Evolutionary conservation across 2,888 invertebrate genomes (phyloP).

Genomic region (Andrena trimmerana): DNA sequence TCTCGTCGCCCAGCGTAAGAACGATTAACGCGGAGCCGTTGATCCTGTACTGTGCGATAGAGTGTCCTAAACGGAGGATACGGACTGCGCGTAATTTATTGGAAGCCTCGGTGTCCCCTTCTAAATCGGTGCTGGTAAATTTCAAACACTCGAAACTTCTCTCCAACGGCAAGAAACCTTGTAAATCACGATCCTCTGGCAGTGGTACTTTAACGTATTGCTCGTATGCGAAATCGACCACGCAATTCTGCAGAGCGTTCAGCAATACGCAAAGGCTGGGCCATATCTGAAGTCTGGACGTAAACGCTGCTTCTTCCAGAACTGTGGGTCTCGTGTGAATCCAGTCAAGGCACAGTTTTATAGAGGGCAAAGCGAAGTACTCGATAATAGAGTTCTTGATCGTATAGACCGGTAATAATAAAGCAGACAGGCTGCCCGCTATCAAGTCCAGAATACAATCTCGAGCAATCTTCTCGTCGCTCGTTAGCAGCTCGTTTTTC

Average conservation of each 20-base stretch:
- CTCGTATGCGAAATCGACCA: conserved; percentile 86
- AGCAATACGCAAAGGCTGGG: conserved; percentile 91
- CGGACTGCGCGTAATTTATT: conserved; percentile 86
- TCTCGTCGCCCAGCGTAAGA: conserved; percentile 73
- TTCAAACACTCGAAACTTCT: conserved; percentile 87
- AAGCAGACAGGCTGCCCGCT: conserved; percentile 89
- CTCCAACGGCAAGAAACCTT: conserved; percentile 92
- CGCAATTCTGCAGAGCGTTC: conserved; percentile 87
- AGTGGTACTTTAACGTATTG: conserved; percentile 89
- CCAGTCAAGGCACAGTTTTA: conserved; percentile 93
- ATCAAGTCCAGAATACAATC: conserved; percentile 88
- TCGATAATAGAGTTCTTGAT: conserved; percentile 89
- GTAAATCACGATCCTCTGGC: conserved; percentile 92
- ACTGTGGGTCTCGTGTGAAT: conserved; percentile 87
- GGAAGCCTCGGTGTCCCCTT: conserved; percentile 83
- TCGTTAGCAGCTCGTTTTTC: conserved; percentile 86
- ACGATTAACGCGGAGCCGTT: conserved; percentile 84
- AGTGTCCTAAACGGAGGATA: conserved; percentile 86
- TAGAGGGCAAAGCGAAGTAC: conserved; percentile 90
- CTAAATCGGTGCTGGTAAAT: conserved; percentile 85
- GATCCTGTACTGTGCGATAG: conserved; percentile 85
- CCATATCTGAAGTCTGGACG: conserved; percentile 90
- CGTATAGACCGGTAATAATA: conserved; percentile 90
- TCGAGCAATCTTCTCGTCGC: conserved; percentile 87
- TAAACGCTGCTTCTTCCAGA: conserved; percentile 86